A percentile compares a stretch with the other conserved stretches of the same genome.
Conservation (phyloP, 1,140 invertebrate species). For the Drosophila prosaltans region DNA sequence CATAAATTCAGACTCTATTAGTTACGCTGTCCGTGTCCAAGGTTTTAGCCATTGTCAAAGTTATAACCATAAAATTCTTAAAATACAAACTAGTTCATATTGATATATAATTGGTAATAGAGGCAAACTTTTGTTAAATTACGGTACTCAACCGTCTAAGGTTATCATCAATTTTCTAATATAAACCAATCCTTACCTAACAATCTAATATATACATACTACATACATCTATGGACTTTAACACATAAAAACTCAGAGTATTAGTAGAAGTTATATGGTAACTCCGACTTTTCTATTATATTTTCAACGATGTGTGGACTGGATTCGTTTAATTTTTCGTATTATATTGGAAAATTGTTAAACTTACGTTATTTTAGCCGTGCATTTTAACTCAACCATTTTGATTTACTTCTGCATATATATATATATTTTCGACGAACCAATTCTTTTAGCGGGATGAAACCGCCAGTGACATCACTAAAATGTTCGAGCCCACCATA, state of each 20-base stretch:
- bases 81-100: not conserved
- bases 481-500: constrained; percentile 79
- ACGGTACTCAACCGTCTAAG: not conserved
- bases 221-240: not conserved
- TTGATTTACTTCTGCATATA: constrained; percentile 35
- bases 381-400: not conserved
- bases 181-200: not conserved
- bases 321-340: constrained; percentile 23
- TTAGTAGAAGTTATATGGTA: not conserved
- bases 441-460: constrained; percentile 83
- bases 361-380: constrained; percentile 14
- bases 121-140: not conserved
- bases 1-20: not conserved
- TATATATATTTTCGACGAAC: constrained; percentile 58
- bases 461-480: constrained; percentile 81
- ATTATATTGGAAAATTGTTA: constrained; percentile 29
- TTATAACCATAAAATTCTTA: not conserved
- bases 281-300: constrained; percentile 15
- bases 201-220: not conserved
- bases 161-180: not conserved
- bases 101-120: too few relatives aligned
- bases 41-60: not conserved
- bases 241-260: not conserved
- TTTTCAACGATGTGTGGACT: constrained; percentile 14
- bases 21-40: not conserved